Evolutionary conservation across 2,113 vertebrate species (phyloP).

Genomic region (Pseudorectes ferrugineus): DNA sequence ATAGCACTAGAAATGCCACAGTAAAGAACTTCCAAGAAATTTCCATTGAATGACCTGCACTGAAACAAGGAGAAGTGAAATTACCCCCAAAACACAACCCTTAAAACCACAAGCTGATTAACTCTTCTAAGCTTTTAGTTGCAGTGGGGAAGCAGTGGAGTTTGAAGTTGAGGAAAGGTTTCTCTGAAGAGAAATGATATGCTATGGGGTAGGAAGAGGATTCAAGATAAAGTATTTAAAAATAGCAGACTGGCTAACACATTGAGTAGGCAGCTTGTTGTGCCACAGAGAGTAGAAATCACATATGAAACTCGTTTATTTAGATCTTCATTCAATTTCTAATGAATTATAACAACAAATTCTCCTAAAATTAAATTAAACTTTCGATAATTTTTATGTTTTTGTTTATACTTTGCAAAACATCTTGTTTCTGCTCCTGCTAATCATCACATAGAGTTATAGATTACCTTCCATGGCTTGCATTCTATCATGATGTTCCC

Average conservation of each 20-base stretch:
- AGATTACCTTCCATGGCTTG: neutral
- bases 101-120: neutral
- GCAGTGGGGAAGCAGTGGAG: neutral
- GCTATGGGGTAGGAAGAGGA: neutral
- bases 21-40: neutral
- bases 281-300: neutral
- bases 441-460: neutral
- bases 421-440: neutral
- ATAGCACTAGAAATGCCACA: rapidly evolving
- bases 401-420: neutral
- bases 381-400: rapidly evolving
- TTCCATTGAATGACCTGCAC: neutral
- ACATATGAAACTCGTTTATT: neutral
- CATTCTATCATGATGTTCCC: neutral
- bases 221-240: neutral
- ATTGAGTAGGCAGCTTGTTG: neutral
- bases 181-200: neutral
- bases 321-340: neutral
- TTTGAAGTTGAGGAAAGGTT: neutral
- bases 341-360: neutral
- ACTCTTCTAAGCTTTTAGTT: neutral
- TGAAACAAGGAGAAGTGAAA: neutral
- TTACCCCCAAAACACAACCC: rapidly evolving
- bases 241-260: neutral
- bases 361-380: neutral